These are phyloP conservation scores for Percina caprodes DNA, from an alignment of 2,113 vertebrate genomes.

Conservation along the genomic window DNA sequence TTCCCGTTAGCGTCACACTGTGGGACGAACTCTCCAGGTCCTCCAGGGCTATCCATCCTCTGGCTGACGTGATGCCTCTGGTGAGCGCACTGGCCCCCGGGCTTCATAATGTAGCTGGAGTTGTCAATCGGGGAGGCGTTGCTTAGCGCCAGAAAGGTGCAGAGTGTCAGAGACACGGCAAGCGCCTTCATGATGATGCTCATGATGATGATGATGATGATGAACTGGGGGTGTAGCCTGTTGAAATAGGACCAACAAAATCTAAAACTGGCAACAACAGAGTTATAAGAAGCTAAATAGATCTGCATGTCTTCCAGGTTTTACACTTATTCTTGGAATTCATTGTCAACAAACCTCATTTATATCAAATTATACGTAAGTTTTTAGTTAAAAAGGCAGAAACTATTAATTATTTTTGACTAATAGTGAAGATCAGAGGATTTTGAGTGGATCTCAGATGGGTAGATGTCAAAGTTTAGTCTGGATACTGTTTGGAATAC, in stretches of 20 bases:
- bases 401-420: too few relatives aligned
- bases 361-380: too few relatives aligned
- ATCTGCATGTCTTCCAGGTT: background rate
- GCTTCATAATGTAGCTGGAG: too few relatives aligned
- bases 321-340: too few relatives aligned
- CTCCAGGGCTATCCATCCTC: too few relatives aligned
- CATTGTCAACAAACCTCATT: too few relatives aligned
- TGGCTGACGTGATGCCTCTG: background rate
- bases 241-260: background rate
- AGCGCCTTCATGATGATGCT: slow-evolving; percentile 1
- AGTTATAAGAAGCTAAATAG: background rate
- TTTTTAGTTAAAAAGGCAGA: too few relatives aligned
- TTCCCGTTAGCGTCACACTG: slow-evolving; percentile 8
- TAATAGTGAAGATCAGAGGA: too few relatives aligned
- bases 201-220: background rate
- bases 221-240: background rate
- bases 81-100: background rate
- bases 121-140: accelerated
- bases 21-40: background rate
- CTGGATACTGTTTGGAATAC: too few relatives aligned
- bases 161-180: background rate
- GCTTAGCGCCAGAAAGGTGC: background rate
- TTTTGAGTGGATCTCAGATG: too few relatives aligned
- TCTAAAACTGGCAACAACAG: too few relatives aligned
- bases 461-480: too few relatives aligned